Evolutionary conservation across 2,888 invertebrate genomes (phyloP).

Genomic region (Eumacrocentrus americanus): DNA sequence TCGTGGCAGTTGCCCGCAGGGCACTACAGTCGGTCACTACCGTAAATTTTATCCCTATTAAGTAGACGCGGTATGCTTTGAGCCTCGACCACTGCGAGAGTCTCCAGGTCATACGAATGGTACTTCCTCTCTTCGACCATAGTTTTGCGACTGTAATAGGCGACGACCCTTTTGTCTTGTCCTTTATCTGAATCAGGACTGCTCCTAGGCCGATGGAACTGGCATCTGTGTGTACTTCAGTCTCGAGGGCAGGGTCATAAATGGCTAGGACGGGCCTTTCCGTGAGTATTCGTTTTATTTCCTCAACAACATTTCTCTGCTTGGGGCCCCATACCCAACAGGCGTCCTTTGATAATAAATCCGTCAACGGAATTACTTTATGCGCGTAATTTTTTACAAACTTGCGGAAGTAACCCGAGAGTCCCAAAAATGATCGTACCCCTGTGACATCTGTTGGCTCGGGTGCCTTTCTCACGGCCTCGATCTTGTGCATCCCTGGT

Average conservation of each 20-base stretch:
- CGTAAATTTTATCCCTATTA: constrained; percentile 32
- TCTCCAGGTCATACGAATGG: constrained; percentile 33
- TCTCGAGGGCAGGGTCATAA: constrained; percentile 40
- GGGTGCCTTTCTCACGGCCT: background rate
- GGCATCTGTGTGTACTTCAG: constrained; percentile 53
- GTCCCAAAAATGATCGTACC: constrained; percentile 15
- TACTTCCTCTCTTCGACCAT: constrained; percentile 25
- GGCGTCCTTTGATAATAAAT: constrained; percentile 39
- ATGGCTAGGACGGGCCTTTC: constrained; percentile 43
- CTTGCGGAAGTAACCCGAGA: constrained; percentile 21
- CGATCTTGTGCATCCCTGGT: constrained; percentile 3
- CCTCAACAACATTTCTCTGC: constrained; percentile 42
- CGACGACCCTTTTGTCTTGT: constrained; percentile 24
- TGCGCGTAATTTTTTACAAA: constrained; percentile 43
- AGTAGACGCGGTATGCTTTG: constrained; percentile 29
- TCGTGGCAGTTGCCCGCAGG: constrained; percentile 43
- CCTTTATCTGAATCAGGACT: constrained; percentile 46
- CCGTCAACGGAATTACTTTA: constrained; percentile 41
- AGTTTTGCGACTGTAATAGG: constrained; percentile 31
- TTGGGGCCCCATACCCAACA: constrained; percentile 37
- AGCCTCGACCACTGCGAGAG: constrained; percentile 31
- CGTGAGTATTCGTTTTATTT: constrained; percentile 39
- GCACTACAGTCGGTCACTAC: constrained; percentile 34
- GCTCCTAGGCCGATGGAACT: constrained; percentile 46
- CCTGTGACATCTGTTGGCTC: background rate